Evolutionary conservation across 2,888 invertebrate genomes (phyloP), one percentile per base, ranked within the genome.

Genomic region (Villa cingulata): DNA sequence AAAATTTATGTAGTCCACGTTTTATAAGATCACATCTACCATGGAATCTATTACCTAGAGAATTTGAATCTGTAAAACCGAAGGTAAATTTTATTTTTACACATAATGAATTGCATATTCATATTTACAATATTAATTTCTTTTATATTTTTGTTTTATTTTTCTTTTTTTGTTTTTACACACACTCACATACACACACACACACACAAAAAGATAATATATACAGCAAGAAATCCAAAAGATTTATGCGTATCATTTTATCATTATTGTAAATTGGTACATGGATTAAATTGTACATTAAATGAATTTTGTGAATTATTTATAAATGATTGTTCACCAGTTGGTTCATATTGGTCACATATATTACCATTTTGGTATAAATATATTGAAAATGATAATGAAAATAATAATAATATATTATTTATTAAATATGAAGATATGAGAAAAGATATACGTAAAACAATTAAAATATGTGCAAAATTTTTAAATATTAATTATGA

Each of bases 181-280:
- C n/a, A n/a, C n/a, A n/a, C n/a, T n/a, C n/a, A n/a, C n/a, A n/a
- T n/a, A n/a, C n/a, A n/a, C n/a, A n/a, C n/a, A n/a, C n/a, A n/a
- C n/a, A n/a, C n/a, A n/a, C n/a, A n/a, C n/a, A n/a, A 38, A 27
- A 27, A 89, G 86, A 80, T 90, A 18, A 80, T 94, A 52, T 94
- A 92, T 65, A 81, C 87, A 1, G 78, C 86, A 0, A 77, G 94
- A 43, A 89, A 94, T 69, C 89, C 92, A 0, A 91, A 91, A 65
- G 94, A 94, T 63, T 79, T 86, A 59, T 84, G 83, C 52, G 87
- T 92, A 0, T 92, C 92, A 0, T 90, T 83, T 61, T 92, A 83
- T 64, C 82, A 88, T 65, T 87, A 90, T 65, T 87, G 81, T 62
- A 76, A 74, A 49, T 69, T 84, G 46, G 73, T 87, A 37, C 84